Conservation (phyloP, 1,140 invertebrate species). For the Pinna nobilis region DNA sequence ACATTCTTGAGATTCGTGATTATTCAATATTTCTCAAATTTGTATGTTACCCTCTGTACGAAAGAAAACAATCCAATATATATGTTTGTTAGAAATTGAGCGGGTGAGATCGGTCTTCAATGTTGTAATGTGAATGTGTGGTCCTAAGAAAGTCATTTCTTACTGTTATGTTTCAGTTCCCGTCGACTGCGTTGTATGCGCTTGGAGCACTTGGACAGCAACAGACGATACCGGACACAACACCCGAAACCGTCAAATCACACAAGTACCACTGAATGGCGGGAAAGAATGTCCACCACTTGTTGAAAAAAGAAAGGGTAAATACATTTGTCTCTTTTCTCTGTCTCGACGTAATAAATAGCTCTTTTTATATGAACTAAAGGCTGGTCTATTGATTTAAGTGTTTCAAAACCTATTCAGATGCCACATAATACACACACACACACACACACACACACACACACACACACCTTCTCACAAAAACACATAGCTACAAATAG, state of each 20-base stretch:
- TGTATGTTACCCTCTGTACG: neutral
- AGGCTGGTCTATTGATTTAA: no score
- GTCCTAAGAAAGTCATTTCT: neutral
- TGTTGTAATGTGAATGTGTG: no score
- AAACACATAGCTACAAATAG: no score
- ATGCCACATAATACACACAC: neutral
- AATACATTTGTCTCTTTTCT: no score
- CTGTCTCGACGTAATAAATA: no score
- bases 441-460: neutral
- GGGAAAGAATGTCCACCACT: constrained; percentile 10
- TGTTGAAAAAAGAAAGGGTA: constrained; percentile 15
- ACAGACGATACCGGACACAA: constrained; percentile 6
- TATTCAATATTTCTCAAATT: neutral
- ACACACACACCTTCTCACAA: neutral
- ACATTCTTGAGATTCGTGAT: no score
- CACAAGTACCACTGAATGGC: constrained; percentile 1
- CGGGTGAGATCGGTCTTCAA: no score
- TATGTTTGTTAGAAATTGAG: no score
- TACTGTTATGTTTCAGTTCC: constrained; percentile 1
- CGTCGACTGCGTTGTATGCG: constrained; percentile 7
- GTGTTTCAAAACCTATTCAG: no score
- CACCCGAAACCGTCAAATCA: neutral
- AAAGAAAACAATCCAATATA: neutral
- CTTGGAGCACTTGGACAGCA: constrained; percentile 4
- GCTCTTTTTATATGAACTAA: no score